Conservation (phyloP, 2,888 invertebrate genomes). For the Dastarcus helophoroides region DNA sequence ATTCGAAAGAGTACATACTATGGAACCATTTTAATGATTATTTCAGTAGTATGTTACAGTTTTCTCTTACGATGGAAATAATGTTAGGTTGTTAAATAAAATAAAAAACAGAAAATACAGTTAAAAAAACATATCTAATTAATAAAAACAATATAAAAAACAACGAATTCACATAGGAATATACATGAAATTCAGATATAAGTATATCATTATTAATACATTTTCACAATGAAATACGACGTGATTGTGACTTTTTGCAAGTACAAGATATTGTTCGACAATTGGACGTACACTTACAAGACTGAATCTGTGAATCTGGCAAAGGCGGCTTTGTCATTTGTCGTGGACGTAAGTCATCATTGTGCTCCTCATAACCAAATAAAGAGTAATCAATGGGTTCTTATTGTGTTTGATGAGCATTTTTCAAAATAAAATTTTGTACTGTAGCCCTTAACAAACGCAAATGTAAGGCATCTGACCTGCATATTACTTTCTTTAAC, state of each 20-base stretch:
- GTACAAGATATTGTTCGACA: slow-evolving; percentile 13
- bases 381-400: slow-evolving; percentile 10
- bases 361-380: slow-evolving; percentile 9
- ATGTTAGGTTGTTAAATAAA: not conserved
- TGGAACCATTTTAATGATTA: slow-evolving; percentile 6
- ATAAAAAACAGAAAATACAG: slow-evolving; percentile 3
- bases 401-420: slow-evolving; percentile 12
- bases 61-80: slow-evolving; percentile 2
- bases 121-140: slow-evolving; percentile 1
- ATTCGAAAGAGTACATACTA: too few relatives aligned
- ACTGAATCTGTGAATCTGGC: too few relatives aligned
- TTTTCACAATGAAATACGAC: slow-evolving; percentile 10
- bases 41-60: slow-evolving; percentile 2
- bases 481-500: slow-evolving; percentile 13
- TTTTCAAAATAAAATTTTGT: slow-evolving; percentile 11
- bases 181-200: slow-evolving; percentile 4
- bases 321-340: slow-evolving; percentile 12
- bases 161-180: not conserved
- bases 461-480: slow-evolving; percentile 14
- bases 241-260: slow-evolving; percentile 11
- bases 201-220: slow-evolving; percentile 9
- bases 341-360: too few relatives aligned
- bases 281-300: slow-evolving; percentile 12
- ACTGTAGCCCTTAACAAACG: slow-evolving; percentile 14
- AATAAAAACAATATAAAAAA: slow-evolving; percentile 1